Base-by-base conservation (phyloP, 2,113 vertebrate species). In the Anguilla rostrata region DNA sequence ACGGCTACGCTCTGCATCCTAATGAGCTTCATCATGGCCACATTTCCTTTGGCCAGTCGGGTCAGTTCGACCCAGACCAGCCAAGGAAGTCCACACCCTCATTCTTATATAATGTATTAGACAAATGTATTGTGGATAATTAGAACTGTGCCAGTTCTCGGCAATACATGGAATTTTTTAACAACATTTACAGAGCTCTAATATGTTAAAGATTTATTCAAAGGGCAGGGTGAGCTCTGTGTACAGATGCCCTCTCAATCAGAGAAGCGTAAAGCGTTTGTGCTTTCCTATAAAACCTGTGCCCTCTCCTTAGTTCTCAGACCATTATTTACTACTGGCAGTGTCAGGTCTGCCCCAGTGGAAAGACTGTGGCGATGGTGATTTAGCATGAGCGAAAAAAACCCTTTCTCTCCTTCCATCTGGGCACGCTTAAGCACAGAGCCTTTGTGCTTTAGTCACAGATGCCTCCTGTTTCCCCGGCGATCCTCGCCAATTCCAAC, bases 371-470 rank as follows among this genome's bases (percentile, higher is more conserved):
- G 63, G 40, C 22, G 7, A 39, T 26, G 39, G 53, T 43, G 40
- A 82, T 49, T 83, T 56, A 85, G 75, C 89, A 60, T 39, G 85
- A 26, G 39, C 26, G 53, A 16, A 75, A 41, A 41, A 75, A 15
- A n/a, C n/a, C 15, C 49, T 63, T 39, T 53, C 22, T 22, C n/a
- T 22, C 56, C 53, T 63, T 84, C 88, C 91, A 92, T 90, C 92
- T 93, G 92, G 87, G 66, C 85, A 78, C 87, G 84, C 90, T 91
- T 89, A 87, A 83, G 87, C 85, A 84, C 87, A 84, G 90, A 88
- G 87, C 57, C 92, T 29, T 87, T 87, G 83, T 66, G 29, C 7
- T 87, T 89, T 90, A 87, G 85, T 90, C 90, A 92, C 92, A 92
- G 89, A 91, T 90, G 89, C 83, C 82, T 87, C 88, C 20, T 49